Conservation (phyloP, 2,888 invertebrate species). For the Nysson spinosus region DNA sequence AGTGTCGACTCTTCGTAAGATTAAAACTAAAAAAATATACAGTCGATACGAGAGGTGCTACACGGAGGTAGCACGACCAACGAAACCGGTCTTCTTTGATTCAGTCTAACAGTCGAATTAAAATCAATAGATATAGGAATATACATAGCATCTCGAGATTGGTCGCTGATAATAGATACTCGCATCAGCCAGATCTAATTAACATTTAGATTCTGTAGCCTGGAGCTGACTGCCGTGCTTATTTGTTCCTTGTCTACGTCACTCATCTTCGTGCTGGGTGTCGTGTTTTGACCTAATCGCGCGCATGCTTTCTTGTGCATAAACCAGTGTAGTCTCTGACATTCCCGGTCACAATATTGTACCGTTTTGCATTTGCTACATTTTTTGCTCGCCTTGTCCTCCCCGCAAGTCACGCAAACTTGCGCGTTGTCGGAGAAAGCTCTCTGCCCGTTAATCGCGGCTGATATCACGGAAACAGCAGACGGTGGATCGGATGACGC, state of each 20-base stretch:
- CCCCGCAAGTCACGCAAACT: conserved; percentile 91
- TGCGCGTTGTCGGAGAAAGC: conserved; percentile 85
- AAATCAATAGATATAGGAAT: conserved; percentile 16
- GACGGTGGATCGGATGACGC: conserved; percentile 86
- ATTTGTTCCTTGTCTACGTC: conserved; percentile 69
- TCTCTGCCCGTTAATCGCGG: conserved; percentile 92
- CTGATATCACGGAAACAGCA: conserved; percentile 85
- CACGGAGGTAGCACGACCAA: neutral
- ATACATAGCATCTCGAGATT: conserved; percentile 27
- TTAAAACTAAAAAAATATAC: conserved; percentile 18
- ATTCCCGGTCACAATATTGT: conserved; percentile 95
- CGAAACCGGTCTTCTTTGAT: neutral
- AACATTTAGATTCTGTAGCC: conserved; percentile 66
- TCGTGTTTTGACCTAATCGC: conserved; percentile 76
- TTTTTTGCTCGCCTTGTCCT: conserved; percentile 93
- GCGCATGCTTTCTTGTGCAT: conserved; percentile 92
- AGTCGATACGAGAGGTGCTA: conserved; percentile 2
- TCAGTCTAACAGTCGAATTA: no score
- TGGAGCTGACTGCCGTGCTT: conserved; percentile 65
- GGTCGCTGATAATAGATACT: conserved; percentile 27
- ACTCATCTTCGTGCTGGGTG: conserved; percentile 53
- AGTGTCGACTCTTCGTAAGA: conserved; percentile 11
- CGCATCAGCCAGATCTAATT: conserved; percentile 52
- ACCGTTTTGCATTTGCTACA: conserved; percentile 96
- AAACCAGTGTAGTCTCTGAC: conserved; percentile 96